Evolutionary conservation across 2,113 vertebrate species (phyloP).

Genomic region (Balaeniceps rex): DNA sequence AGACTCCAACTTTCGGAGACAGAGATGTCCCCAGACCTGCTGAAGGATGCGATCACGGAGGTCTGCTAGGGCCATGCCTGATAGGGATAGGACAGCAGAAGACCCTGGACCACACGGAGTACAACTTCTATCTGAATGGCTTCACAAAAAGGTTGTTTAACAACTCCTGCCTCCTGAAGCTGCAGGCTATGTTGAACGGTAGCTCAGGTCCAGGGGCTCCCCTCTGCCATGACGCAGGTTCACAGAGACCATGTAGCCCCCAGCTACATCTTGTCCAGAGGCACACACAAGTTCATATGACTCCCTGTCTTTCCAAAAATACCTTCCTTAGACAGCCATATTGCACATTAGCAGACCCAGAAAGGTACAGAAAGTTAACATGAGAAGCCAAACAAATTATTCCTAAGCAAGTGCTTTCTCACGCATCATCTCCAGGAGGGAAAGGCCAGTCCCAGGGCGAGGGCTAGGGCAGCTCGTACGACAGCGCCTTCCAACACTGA

Average conservation of each 20-base stretch:
- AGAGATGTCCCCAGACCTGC: neutral
- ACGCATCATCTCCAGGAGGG: neutral
- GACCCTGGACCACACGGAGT: neutral
- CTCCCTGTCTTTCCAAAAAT: neutral
- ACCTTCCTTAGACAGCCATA: neutral
- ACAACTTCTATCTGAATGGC: neutral
- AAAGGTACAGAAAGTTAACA: neutral
- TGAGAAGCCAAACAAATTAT: neutral
- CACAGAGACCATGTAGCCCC: neutral
- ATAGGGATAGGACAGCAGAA: neutral
- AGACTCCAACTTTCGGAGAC: neutral
- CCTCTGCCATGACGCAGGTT: accelerated
- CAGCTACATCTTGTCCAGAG: accelerated
- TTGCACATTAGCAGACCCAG: neutral
- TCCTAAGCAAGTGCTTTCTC: neutral
- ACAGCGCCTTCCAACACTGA: neutral
- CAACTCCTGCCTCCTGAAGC: neutral
- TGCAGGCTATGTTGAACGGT: neutral
- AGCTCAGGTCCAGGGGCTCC: neutral
- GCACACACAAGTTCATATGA: neutral
- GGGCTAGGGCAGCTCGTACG: neutral
- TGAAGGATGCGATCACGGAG: accelerated
- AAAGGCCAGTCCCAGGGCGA: neutral
- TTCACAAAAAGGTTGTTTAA: neutral
- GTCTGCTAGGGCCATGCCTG: neutral